phyloP scores from a whole-genome alignment of 2,113 vertebrate species.

The Urocolius indicus region DNA sequence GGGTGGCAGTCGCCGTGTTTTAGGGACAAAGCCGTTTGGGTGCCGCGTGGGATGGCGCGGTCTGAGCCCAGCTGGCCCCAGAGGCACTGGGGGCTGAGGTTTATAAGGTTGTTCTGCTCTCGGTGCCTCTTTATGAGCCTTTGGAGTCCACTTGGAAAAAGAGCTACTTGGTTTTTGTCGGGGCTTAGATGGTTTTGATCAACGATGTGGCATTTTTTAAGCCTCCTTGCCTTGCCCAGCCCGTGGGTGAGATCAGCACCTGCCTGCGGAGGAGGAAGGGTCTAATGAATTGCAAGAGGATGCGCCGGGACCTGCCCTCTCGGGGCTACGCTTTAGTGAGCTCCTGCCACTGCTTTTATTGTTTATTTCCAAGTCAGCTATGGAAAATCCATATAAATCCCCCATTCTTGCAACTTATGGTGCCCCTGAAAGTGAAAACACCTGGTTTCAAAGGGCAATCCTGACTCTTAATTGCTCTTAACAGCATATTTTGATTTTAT shows the following conservation, averaged over 20 bases:
- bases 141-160: not conserved
- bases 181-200: not conserved
- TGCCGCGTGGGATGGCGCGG: fast-evolving
- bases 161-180: not conserved
- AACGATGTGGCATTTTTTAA: fast-evolving
- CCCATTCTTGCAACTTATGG: not conserved
- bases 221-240: not conserved
- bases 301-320: not conserved
- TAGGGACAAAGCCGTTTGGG: not conserved
- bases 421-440: constrained; percentile 52
- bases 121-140: not conserved
- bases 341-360: not conserved
- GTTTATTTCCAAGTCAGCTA: not conserved
- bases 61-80: not conserved
- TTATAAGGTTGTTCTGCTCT: not conserved
- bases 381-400: constrained; percentile 65
- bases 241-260: not conserved
- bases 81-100: not conserved
- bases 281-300: constrained; percentile 39
- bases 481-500: constrained; percentile 35
- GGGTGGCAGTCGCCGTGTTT: not conserved
- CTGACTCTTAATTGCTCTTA: constrained; percentile 16
- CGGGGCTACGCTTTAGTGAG: not conserved
- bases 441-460: constrained; percentile 53
- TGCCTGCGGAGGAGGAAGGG: not conserved